Conservation (phyloP, 2,888 invertebrate species). For the Aradus depressus region DNA sequence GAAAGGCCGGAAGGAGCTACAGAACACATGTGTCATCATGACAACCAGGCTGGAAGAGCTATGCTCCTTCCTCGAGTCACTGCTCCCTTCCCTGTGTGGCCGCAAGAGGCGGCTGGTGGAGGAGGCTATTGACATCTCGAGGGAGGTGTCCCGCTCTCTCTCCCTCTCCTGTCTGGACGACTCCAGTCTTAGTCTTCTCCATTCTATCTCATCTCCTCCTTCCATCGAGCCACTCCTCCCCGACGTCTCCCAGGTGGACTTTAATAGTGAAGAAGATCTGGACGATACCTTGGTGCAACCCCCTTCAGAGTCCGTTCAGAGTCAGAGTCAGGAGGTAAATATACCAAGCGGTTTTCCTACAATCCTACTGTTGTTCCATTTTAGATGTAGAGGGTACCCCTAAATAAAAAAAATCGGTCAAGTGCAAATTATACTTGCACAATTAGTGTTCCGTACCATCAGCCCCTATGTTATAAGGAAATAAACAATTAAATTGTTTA, state of each 20-base stretch:
- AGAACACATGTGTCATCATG: slow-evolving; percentile 42
- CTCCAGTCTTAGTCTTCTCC: slow-evolving; percentile 17
- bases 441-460: no score
- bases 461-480: no score
- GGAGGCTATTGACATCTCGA: slow-evolving; percentile 40
- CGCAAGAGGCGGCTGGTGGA: slow-evolving; percentile 42
- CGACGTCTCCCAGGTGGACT: slow-evolving; percentile 32
- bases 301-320: not conserved
- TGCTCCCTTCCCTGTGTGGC: slow-evolving; percentile 41
- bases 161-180: slow-evolving; percentile 27
- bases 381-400: no score
- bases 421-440: no score
- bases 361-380: no score
- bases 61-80: slow-evolving; percentile 51
- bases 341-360: no score
- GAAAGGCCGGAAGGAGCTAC: slow-evolving; percentile 36
- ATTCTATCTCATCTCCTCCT: slow-evolving; percentile 21
- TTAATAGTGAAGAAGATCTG: slow-evolving; percentile 31
- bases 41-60: slow-evolving; percentile 52
- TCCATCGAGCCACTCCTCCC: slow-evolving; percentile 29
- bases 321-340: slow-evolving; percentile 11
- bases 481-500: no score
- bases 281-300: slow-evolving; percentile 21
- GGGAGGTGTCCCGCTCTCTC: slow-evolving; percentile 29
- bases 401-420: no score